Base-by-base conservation (phyloP, 2,797 vertebrate genomes). In the Hybognathus amarus region DNA sequence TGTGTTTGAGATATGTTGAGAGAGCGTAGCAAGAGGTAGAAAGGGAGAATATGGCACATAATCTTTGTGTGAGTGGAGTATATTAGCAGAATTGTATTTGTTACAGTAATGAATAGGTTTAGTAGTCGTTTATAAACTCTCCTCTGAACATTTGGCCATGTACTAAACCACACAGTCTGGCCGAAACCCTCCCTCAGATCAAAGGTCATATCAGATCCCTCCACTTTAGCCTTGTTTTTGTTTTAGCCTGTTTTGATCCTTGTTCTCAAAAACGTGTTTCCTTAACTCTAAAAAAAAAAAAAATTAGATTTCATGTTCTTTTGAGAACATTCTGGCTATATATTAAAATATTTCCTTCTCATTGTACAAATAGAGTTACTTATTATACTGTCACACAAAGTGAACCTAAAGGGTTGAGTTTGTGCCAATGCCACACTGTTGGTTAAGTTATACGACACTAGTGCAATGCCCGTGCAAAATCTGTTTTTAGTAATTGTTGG, bases 151-250 rank as follows among this genome's bases (percentile, higher is more conserved):
- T 94, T 90, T 92, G 92, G 63, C 61, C 12, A 22, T 47, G 79
- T 24, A 64, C 61, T 73, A 92, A 94, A 92, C 90, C 91, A 83
- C 90, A 90, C 73, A 38, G 89, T 86, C 90, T 91, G 83, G 54
- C 80, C 89, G 88, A 90, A n/a, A 81, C 87, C 89, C 85, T 89
- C 89, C 69, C 77, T 76, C 36, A 74, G 88, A 91, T 90, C 89
- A 92, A 93, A 93, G 92, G 91, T 93, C 91, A 92, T 83, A 92
- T 92, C 89, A 88, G 91, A 91, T 92, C 90, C 89, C 71, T 90
- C 90, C 90, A 90, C 93, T 92, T 91, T 90, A 88, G 88, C 89
- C 87, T 91, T 87, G 87, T 90, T 87, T 87, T 91, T 87, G 87
- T 90, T 87, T n/a, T 87, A 92, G 93, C 17, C n/a, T 89, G 89